phyloP scores from a whole-genome alignment of 2,888 invertebrate genomes.

The Chrysolina haemoptera region DNA sequence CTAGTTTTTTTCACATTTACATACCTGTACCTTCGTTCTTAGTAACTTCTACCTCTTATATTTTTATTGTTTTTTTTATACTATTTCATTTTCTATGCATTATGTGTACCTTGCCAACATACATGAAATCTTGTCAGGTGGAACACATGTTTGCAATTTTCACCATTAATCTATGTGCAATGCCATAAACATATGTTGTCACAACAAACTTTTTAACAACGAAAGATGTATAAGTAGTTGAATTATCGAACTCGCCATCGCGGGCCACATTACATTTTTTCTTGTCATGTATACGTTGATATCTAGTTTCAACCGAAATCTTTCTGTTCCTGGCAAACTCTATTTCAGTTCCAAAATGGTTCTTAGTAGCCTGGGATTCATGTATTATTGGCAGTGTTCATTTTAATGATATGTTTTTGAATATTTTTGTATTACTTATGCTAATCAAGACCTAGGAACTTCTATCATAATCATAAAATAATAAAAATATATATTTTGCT shows the following conservation, averaged over 20 bases:
- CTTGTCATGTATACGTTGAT: neutral
- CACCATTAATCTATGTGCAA: no score
- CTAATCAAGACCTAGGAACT: constrained; percentile 29
- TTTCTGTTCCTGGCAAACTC: neutral
- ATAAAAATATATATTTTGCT: constrained; percentile 56
- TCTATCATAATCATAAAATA: constrained; percentile 41
- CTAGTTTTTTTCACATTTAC: neutral
- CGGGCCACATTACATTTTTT: no score
- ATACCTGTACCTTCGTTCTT: neutral
- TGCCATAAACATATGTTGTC: no score
- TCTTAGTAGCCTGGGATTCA: neutral
- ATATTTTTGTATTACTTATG: neutral
- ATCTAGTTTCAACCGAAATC: neutral
- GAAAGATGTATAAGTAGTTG: no score
- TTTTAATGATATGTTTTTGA: neutral
- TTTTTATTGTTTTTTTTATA: neutral
- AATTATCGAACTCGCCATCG: no score
- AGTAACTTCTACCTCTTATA: constrained; percentile 2
- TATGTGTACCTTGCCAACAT: neutral
- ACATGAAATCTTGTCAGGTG: neutral
- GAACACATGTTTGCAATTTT: no score
- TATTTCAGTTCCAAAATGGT: neutral
- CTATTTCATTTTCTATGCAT: neutral
- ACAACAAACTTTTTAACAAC: no score
- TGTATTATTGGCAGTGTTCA: neutral